A percentile compares a stretch with the other conserved stretches of the same genome.
These are phyloP conservation scores for Enteromius mattozi DNA, from an alignment of 2,797 vertebrate species.

Conservation along the genomic window DNA sequence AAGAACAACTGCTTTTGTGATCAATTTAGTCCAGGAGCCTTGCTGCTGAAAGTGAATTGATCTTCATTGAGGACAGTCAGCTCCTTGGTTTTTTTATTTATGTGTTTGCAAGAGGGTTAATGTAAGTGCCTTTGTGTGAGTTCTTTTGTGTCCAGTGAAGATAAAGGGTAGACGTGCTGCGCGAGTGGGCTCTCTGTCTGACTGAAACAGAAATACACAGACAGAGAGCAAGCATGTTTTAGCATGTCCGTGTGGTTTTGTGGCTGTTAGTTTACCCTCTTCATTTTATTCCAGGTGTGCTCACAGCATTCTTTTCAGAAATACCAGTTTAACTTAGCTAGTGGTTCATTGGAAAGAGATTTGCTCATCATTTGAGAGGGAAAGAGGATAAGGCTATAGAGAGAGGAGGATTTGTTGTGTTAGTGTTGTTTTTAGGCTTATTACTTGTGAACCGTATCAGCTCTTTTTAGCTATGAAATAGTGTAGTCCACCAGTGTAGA, in stretches of 20 bases:
- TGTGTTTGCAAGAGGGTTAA: conserved; percentile 21
- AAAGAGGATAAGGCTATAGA: not conserved
- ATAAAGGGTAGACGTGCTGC: conserved; percentile 29
- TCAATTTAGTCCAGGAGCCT: conserved; percentile 24
- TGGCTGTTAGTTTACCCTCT: not conserved
- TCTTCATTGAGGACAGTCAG: conserved; percentile 25
- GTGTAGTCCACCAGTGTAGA: not conserved
- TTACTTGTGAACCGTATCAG: not conserved
- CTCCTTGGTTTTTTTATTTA: conserved; percentile 15
- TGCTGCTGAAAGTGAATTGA: conserved; percentile 19
- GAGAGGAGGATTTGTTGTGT: not conserved
- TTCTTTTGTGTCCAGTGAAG: conserved; percentile 26
- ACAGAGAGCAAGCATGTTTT: not conserved
- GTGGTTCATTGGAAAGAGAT: not conserved
- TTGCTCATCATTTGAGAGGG: not conserved
- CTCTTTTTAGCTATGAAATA: not conserved
- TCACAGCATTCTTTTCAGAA: not conserved
- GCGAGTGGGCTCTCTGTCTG: not conserved
- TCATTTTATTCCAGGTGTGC: conserved; percentile 4
- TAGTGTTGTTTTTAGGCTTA: not conserved
- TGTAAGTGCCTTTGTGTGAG: conserved; percentile 12
- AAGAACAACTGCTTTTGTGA: conserved; percentile 36
- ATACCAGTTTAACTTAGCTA: not conserved
- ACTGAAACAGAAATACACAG: not conserved
- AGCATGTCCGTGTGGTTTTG: conserved; percentile 7